Evolutionary conservation across 2,888 invertebrate genomes (phyloP).

Genomic region (Rapana venosa): DNA sequence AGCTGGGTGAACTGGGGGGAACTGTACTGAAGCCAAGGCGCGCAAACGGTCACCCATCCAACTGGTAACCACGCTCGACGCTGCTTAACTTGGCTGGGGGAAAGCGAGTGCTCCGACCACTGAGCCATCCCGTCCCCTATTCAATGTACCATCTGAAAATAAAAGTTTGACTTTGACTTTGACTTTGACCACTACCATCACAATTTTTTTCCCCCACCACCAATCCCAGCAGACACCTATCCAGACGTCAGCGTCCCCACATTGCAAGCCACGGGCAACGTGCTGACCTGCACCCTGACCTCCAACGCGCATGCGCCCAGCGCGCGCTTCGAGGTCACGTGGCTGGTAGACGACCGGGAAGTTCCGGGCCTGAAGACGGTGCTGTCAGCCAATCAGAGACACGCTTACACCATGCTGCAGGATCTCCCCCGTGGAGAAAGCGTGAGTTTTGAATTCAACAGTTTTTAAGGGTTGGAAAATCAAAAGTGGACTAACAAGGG

Average conservation of each 20-base stretch:
- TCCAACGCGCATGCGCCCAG: neutral
- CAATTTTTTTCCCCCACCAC: neutral
- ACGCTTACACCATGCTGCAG: neutral
- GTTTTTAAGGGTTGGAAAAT: neutral
- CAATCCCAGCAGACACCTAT: neutral
- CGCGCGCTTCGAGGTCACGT: slow-evolving; percentile 29
- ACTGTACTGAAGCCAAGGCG: too few species aligned
- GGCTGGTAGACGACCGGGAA: neutral
- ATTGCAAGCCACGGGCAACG: neutral
- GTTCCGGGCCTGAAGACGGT: neutral
- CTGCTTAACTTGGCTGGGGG: too few species aligned
- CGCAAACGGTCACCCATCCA: too few species aligned
- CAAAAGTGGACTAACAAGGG: neutral
- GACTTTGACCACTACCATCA: too few species aligned
- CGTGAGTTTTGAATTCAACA: neutral
- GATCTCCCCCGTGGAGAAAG: neutral
- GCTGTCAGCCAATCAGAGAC: neutral
- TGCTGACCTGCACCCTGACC: neutral
- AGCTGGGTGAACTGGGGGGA: too few species aligned
- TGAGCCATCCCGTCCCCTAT: too few species aligned
- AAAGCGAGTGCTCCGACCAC: too few species aligned
- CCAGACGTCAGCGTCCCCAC: neutral
- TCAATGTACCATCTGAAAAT: too few species aligned
- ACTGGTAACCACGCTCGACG: too few species aligned
- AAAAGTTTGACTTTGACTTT: too few species aligned